Base-by-base conservation (phyloP, 1,140 invertebrate species). In the Latrodectus geometricus region DNA sequence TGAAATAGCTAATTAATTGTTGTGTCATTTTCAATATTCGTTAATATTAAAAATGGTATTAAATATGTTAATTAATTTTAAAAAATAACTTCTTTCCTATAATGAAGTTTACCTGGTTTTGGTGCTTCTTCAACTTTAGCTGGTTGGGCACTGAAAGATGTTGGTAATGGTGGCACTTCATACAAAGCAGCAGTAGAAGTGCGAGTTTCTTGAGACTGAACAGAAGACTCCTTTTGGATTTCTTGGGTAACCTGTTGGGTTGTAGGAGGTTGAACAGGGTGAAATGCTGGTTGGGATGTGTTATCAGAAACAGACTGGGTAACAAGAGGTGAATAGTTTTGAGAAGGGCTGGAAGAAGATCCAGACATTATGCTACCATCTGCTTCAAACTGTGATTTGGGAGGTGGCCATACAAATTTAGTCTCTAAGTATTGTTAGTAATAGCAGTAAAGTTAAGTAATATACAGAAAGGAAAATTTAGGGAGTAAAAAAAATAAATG, bases 361-460 rank as follows among this genome's bases (percentile, higher is more conserved):
- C 54, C 74, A 15, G 66, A 8, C 0, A 61, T 4, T 8, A 50
- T 9, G 66, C 23, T 20, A 11, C 83, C 83, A 21, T 86, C 83
- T 4, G 17, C 23, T 61, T 86, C 83, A 14, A 86, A 77, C n/a
- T 73, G 54, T 35, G 85, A 50, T 88, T 88, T 89, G 9, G 79
- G 80, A 88, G 93, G 93, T 88, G 93, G 93, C 94, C 94, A 94
- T 89, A 93, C 92, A 91, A 94, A 92, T 82, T 90, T 90, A 12
- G 90, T 83, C 61, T 88, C 89, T 84, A 56, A 48, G 21, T 70
- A 70, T 5, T 2, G 54, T 61, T 61, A 61, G 54, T 61, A 61
- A 61, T 70, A 48, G 12, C 61, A 78, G 61, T 78, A 61, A 78
- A 78, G 4, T 9, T 35, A 56, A n/a, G 20, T 61, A 15, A 23